Conservation (phyloP, 2,888 invertebrate genomes). For the Dermolepida albohirtum region DNA sequence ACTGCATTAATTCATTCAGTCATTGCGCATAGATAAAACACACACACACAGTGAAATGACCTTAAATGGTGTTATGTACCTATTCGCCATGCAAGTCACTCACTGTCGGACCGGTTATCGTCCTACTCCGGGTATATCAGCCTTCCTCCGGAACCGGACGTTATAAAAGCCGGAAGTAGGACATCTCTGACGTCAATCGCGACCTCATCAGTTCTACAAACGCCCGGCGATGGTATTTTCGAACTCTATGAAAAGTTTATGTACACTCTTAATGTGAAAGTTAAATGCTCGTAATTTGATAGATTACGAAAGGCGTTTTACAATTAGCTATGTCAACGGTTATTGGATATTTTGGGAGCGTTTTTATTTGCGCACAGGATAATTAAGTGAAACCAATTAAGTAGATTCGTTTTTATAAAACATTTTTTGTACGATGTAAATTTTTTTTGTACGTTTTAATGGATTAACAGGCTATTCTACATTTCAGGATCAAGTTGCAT, state of each 20-base stretch:
- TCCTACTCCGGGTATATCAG: slow-evolving; percentile 35
- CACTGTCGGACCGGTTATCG: slow-evolving; percentile 24
- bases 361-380: too few relatives aligned
- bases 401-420: too few relatives aligned
- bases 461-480: too few relatives aligned
- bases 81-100: slow-evolving; percentile 12
- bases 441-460: too few relatives aligned
- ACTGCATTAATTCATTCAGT: too few relatives aligned
- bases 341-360: too few relatives aligned
- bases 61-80: slow-evolving; percentile 18
- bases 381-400: too few relatives aligned
- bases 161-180: slow-evolving; percentile 53
- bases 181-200: slow-evolving; percentile 54
- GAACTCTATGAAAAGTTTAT: slow-evolving; percentile 6
- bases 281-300: slow-evolving; percentile 8
- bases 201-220: slow-evolving; percentile 47
- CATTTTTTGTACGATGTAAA: too few relatives aligned
- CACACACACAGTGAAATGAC: slow-evolving; percentile 15
- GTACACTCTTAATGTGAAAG: slow-evolving; percentile 15
- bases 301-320: background rate
- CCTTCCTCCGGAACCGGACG: slow-evolving; percentile 42
- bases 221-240: slow-evolving; percentile 4
- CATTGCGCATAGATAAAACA: background rate
- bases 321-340: slow-evolving; percentile 2
- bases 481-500: too few relatives aligned